phyloP scores from a whole-genome alignment of 1,140 invertebrate genomes.

The Aporrectodea caliginosa region DNA sequence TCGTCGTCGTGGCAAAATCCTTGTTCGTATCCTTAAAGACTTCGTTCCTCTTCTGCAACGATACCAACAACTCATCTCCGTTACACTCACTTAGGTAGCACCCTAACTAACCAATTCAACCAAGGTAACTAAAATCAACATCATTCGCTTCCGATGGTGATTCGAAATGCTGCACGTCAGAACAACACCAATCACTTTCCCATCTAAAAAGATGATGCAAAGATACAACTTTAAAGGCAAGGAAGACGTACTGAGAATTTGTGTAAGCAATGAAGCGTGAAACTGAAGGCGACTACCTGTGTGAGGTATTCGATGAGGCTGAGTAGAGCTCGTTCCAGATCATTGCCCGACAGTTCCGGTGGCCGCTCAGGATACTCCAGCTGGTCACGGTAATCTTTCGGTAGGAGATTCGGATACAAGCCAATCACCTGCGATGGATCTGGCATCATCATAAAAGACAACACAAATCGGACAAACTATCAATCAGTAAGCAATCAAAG shows the following conservation, averaged over 20 bases:
- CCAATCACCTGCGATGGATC: constrained; percentile 92
- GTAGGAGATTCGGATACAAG: constrained; percentile 83
- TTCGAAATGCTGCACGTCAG: no score
- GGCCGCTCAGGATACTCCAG: constrained; percentile 61
- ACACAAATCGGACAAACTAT: not conserved
- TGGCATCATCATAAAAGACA: constrained; percentile 42
- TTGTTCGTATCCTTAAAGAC: constrained; percentile 42
- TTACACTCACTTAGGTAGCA: no score
- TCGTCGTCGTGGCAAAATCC: constrained; percentile 47
- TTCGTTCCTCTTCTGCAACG: constrained; percentile 52
- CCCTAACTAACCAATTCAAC: no score
- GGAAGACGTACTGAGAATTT: not conserved
- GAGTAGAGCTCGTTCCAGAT: constrained; percentile 80
- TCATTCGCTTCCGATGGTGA: no score
- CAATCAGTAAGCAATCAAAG: no score
- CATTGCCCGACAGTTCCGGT: constrained; percentile 71
- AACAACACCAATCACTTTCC: no score
- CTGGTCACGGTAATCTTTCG: constrained; percentile 62
- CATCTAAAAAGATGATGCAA: no score
- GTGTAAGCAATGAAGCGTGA: constrained; percentile 39
- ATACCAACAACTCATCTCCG: no score
- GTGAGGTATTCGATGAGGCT: constrained; percentile 86
- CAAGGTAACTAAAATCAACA: no score
- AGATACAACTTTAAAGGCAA: no score
- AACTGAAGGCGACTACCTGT: constrained; percentile 59